Percentiles rank a stretch among this genome's conserved stretches.
Conservation (phyloP, 2,888 invertebrate species). For the Orchesellides sinensis region DNA sequence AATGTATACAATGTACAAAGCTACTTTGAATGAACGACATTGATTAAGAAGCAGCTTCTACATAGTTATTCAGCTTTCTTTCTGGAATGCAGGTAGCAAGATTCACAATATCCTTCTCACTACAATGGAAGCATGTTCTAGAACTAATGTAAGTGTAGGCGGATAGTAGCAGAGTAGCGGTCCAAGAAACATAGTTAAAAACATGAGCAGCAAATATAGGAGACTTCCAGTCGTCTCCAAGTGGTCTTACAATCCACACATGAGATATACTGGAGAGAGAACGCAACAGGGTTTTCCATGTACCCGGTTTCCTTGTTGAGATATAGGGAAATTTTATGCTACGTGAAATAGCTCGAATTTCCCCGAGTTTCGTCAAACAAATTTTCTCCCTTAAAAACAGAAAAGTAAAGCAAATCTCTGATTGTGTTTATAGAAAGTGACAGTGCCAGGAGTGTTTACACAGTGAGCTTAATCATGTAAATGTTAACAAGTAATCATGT, state of each 20-base stretch:
- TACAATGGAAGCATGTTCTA: neutral
- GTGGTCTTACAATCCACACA: conserved; percentile 50
- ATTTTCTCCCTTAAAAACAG: too few species aligned
- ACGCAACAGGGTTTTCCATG: conserved; percentile 50
- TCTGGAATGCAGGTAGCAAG: neutral
- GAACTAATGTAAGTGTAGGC: neutral
- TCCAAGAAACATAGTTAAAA: conserved; percentile 15
- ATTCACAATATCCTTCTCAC: neutral
- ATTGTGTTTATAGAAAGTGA: too few species aligned
- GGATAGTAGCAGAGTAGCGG: neutral
- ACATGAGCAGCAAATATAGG: conserved; percentile 9
- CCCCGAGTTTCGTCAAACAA: too few species aligned
- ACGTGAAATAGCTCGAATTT: too few species aligned
- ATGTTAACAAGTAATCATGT: too few species aligned
- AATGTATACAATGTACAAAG: neutral
- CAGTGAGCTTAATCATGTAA: too few species aligned
- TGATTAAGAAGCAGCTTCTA: conserved; percentile 16
- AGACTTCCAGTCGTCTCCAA: conserved; percentile 57
- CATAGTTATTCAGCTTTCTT: neutral
- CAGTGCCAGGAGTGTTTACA: too few species aligned
- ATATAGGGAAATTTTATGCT: too few species aligned
- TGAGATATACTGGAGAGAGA: neutral
- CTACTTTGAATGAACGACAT: conserved; percentile 12
- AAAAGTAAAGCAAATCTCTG: too few species aligned
- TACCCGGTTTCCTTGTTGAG: too few species aligned